Evolutionary conservation across 2,113 vertebrate species (phyloP).

Genomic region (Pteruthius melanotis): DNA sequence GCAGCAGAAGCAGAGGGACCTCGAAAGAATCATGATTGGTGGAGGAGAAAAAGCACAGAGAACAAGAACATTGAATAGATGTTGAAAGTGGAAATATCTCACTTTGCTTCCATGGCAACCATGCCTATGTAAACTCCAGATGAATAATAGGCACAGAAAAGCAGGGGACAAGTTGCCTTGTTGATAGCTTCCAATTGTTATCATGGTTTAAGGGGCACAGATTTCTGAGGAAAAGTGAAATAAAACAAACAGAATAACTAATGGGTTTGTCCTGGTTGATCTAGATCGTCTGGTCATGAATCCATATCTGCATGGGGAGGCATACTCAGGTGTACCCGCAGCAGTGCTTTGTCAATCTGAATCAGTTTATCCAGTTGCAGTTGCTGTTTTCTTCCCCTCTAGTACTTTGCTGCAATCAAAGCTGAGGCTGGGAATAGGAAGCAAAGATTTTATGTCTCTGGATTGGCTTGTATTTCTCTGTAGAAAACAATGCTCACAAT

Average conservation of each 20-base stretch:
- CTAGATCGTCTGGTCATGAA: not conserved
- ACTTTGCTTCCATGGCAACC: not conserved
- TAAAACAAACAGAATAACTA: not conserved
- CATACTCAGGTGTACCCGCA: not conserved
- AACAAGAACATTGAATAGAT: not conserved
- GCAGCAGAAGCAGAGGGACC: not conserved
- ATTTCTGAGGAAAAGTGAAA: not conserved
- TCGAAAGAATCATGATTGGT: not conserved
- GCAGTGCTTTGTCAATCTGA: not conserved
- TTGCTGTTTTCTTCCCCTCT: not conserved
- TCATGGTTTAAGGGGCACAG: not conserved
- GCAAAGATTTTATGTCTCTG: not conserved
- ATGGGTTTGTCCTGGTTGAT: not conserved
- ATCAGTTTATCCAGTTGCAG: slow-evolving; percentile 8
- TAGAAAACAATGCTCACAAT: not conserved
- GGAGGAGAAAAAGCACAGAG: not conserved
- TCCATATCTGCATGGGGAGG: not conserved
- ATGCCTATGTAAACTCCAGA: not conserved
- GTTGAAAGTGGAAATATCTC: not conserved
- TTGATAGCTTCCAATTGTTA: not conserved
- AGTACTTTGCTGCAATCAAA: not conserved
- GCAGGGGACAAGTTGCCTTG: not conserved
- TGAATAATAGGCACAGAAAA: not conserved
- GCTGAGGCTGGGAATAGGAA: not conserved
- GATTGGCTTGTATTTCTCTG: not conserved